These are phyloP conservation scores for Melanotaenia parkinsoni DNA, from an alignment of 2,797 vertebrate genomes.

Conservation along the genomic window DNA sequence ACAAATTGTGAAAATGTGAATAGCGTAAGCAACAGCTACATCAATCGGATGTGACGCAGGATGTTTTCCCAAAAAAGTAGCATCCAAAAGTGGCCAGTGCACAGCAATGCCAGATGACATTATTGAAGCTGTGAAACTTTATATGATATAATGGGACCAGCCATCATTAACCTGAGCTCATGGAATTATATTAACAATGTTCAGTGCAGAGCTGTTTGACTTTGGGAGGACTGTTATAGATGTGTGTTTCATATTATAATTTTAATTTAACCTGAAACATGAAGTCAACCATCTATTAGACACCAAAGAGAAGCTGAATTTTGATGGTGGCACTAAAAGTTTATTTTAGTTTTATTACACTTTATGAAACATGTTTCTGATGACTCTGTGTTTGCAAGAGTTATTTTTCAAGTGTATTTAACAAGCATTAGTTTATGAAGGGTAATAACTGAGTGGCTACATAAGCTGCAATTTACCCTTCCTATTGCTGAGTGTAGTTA, in stretches of 20 bases:
- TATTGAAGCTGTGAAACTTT: conserved; percentile 75
- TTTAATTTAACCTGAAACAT: conserved; percentile 69
- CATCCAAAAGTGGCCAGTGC: conserved; percentile 53
- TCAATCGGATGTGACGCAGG: conserved; percentile 64
- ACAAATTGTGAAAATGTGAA: conserved; percentile 72
- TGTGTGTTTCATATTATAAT: conserved; percentile 52
- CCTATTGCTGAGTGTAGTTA: neutral
- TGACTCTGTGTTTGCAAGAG: conserved; percentile 7
- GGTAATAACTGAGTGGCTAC: neutral
- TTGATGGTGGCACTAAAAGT: conserved; percentile 35
- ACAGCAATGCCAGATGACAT: conserved; percentile 63
- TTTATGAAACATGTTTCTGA: conserved; percentile 8
- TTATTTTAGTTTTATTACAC: conserved; percentile 34
- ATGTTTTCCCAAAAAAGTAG: conserved; percentile 73
- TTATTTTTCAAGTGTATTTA: conserved; percentile 14
- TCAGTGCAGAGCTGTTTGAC: conserved; percentile 62
- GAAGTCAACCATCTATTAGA: conserved; percentile 54
- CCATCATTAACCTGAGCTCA: conserved; percentile 73
- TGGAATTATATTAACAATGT: conserved; percentile 64
- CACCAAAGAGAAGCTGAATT: conserved; percentile 34
- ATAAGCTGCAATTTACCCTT: neutral
- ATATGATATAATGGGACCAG: conserved; percentile 61
- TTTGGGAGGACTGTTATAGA: conserved; percentile 61
- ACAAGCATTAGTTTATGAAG: neutral
- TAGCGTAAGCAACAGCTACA: conserved; percentile 77